Conservation (phyloP, 2,888 invertebrate species). For the Chrysomela aeneicollis region DNA sequence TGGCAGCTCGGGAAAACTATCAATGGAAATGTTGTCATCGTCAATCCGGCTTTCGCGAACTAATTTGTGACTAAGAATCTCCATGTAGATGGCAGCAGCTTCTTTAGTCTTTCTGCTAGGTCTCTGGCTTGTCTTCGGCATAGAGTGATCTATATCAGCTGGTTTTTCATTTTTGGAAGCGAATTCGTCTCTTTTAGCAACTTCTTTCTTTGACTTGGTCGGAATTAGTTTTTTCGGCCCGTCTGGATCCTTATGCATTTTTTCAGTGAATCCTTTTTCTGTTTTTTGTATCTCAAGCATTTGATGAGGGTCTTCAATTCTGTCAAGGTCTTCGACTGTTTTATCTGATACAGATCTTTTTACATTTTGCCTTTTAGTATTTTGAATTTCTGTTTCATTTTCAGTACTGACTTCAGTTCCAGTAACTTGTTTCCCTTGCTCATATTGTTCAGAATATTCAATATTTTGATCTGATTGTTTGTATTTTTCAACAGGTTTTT, state of each 20-base stretch:
- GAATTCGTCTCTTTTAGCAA: conserved; percentile 17
- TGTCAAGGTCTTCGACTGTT: neutral
- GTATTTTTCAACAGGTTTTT: neutral
- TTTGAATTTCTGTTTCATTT: neutral
- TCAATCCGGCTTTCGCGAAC: conserved; percentile 69
- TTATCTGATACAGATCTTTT: neutral
- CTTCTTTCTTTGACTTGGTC: conserved; percentile 25
- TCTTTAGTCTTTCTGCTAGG: conserved; percentile 78
- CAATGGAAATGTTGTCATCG: conserved; percentile 70
- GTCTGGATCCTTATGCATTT: neutral
- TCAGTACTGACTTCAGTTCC: neutral
- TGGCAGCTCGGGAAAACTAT: conserved; percentile 74
- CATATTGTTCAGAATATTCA: neutral
- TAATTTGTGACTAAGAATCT: conserved; percentile 74
- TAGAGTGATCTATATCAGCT: conserved; percentile 19
- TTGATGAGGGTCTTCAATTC: neutral
- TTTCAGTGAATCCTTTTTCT: no score
- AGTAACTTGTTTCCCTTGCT: no score
- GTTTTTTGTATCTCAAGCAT: no score
- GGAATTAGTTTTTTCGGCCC: neutral
- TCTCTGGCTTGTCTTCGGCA: conserved; percentile 48
- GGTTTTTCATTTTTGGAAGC: conserved; percentile 27
- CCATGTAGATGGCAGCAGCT: conserved; percentile 78
- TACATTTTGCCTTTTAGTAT: neutral
- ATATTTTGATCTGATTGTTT: neutral